Percentiles rank a stretch among this genome's conserved stretches.
phyloP scores from a whole-genome alignment of 2,888 invertebrate genomes.

The Drosophila neutralis region DNA sequence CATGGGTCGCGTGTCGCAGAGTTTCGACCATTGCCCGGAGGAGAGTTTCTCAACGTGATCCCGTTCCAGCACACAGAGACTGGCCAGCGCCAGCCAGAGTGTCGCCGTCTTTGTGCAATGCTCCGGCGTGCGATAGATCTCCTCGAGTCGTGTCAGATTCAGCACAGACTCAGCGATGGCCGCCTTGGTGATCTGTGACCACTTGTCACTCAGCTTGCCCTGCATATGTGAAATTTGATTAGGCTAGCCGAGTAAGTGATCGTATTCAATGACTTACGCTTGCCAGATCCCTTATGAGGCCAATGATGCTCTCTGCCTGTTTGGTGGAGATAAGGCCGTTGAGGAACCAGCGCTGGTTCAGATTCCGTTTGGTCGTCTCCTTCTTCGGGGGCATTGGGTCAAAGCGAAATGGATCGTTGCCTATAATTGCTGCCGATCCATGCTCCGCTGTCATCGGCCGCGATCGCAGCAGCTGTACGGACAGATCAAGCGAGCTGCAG shows the following conservation, averaged over 20 bases:
- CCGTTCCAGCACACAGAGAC: constrained; percentile 95
- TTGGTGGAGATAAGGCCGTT: constrained; percentile 93
- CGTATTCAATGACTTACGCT: constrained; percentile 87
- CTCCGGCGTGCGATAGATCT: constrained; percentile 90
- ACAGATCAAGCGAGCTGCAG: constrained; percentile 83
- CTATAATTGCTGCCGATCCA: background rate
- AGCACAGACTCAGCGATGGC: constrained; percentile 95
- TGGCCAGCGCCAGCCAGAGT: constrained; percentile 96
- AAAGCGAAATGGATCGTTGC: constrained; percentile 70
- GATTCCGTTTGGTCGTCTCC: constrained; percentile 81
- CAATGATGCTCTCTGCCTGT: constrained; percentile 94
- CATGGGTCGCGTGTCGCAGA: constrained; percentile 88
- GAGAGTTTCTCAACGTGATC: constrained; percentile 94
- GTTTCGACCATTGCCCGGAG: constrained; percentile 91
- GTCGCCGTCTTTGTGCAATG: constrained; percentile 93
- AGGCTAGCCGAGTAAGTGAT: no score
- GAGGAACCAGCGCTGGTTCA: constrained; percentile 91
- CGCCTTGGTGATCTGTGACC: constrained; percentile 94
- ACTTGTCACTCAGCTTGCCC: constrained; percentile 93
- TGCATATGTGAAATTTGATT: constrained; percentile 80
- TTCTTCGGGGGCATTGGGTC: constrained; percentile 74
- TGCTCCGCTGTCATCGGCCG: constrained; percentile 54
- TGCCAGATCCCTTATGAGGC: constrained; percentile 95
- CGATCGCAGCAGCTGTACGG: constrained; percentile 81
- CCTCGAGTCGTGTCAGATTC: constrained; percentile 92